Percentiles rank a stretch among this genome's conserved stretches.
Conservation (phyloP, 1,140 invertebrate genomes). For the Bradynema listronoti region DNA sequence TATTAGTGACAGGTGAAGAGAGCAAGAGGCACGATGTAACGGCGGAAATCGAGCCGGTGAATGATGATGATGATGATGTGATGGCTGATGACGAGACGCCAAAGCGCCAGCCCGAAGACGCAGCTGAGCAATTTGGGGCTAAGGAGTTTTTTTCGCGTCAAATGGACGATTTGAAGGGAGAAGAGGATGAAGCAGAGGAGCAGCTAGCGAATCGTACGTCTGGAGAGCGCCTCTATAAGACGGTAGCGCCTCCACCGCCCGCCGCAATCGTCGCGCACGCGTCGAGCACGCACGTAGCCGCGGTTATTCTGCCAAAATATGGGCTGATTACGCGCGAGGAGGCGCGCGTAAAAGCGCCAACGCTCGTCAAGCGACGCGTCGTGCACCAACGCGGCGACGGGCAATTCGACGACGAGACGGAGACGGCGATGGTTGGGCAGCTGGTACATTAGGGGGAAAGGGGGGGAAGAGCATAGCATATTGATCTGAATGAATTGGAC, state of each 20-base stretch:
- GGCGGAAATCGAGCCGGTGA: neutral
- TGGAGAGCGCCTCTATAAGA: too few species aligned
- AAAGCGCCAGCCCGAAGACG: too few species aligned
- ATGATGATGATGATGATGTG: neutral
- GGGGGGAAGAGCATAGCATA: neutral
- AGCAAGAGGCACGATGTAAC: slow-evolving; percentile 1
- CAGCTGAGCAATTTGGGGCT: too few species aligned
- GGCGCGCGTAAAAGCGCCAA: slow-evolving; percentile 6
- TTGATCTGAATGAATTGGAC: neutral
- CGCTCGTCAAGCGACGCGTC: slow-evolving; percentile 11
- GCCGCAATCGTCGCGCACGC: too few species aligned
- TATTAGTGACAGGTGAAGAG: slow-evolving; percentile 4
- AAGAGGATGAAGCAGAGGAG: too few species aligned
- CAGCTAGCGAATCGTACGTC: too few species aligned
- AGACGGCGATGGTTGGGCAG: neutral
- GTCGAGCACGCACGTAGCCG: too few species aligned
- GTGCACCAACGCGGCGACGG: too few species aligned
- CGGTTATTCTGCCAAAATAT: slow-evolving; percentile 23
- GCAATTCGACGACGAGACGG: too few species aligned
- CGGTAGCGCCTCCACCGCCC: too few species aligned
- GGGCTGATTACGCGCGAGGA: slow-evolving; percentile 28
- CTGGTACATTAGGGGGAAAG: neutral
- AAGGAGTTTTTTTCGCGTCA: too few species aligned
- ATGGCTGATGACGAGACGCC: neutral
- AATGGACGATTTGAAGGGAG: too few species aligned